Evolutionary conservation across 1,140 invertebrate species (phyloP).

Genomic region (Uloborus diversus): DNA sequence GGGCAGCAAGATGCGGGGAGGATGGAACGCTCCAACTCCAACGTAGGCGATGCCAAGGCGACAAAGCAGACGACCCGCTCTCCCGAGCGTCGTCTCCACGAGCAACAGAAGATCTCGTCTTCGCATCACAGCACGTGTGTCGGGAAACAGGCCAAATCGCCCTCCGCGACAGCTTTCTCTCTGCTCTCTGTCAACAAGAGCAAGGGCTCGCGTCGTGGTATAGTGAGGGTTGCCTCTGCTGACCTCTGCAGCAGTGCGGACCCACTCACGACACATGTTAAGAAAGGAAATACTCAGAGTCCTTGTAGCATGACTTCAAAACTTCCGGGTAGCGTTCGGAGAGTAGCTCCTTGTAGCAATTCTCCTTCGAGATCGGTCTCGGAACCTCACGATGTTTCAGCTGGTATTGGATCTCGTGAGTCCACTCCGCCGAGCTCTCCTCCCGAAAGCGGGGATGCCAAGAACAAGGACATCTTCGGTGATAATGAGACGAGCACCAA

Average conservation of each 20-base stretch:
- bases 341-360: background rate
- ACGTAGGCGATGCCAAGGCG: background rate
- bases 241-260: conserved; percentile 9
- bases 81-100: conserved; percentile 3
- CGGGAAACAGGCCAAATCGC: conserved; percentile 12
- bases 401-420: conserved; percentile 4
- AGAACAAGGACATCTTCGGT: background rate
- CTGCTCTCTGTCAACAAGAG: background rate
- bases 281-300: background rate
- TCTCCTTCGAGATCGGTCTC: conserved; percentile 33
- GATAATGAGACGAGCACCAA: background rate
- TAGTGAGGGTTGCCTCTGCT: conserved; percentile 35
- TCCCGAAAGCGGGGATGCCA: background rate
- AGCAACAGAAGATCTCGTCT: background rate
- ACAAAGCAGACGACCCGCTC: background rate
- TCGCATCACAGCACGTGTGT: conserved; percentile 33
- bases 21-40: conserved; percentile 9
- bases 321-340: background rate
- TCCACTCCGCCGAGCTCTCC: conserved; percentile 3
- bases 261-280: background rate
- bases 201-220: conserved; percentile 4
- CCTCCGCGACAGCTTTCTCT: background rate
- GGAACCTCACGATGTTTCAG: conserved; percentile 45
- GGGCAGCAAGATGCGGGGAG: background rate
- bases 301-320: conserved; percentile 17